Base-by-base conservation (phyloP, 2,888 invertebrate genomes). In the Coenonympha arcania region DNA sequence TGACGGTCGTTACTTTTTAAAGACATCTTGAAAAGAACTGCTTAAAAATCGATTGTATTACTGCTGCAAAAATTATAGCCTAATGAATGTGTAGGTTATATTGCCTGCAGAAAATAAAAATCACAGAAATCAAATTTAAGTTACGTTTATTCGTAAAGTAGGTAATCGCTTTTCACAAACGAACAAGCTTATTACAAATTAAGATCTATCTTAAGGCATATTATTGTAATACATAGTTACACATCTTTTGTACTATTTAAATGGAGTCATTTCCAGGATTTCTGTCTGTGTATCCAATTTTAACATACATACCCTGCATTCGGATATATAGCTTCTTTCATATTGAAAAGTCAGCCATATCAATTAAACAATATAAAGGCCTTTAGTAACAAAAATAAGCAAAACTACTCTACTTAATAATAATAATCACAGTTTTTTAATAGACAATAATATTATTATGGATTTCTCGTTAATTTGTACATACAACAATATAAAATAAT, bases 341-440 rank as follows among this genome's bases (percentile, higher is more conserved):
- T 37, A 22, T n/a, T 3, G 31, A 51, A 50, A 51, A 42, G 31
- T 41, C 30, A 6, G 13, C 13, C 16, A 40, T 36, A 13, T 11
- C 9, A 39, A 39, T 11, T 31, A 39, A 49, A 31, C 19, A 42
- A 42, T 39, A 30, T 36, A 46, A 48, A 24, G 53, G 56, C 47
- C 46, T 16, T 34, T 22, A 33, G 15, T 37, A 33, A 13, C 11
- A 22, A 24, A n/a, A 43, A 11, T 20, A 45, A 33, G 18, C 42
- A 24, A 50, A 51, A 52, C 65, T 76, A 76, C 62, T 64, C 72
- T 79, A 79, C 78, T 76, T 78, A 45, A 18, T 20, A 43, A 79
- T 63, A 70, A 69, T 71, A 76, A 74, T 77, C 82, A 82, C 82
- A 83, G 82, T 68, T 72, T 63, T 66, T 66, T 66, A 68, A 62